Percentiles rank a stretch among this genome's conserved stretches.
Conservation (phyloP, 2,113 vertebrate species). For the Dendrocopos noguchii region DNA sequence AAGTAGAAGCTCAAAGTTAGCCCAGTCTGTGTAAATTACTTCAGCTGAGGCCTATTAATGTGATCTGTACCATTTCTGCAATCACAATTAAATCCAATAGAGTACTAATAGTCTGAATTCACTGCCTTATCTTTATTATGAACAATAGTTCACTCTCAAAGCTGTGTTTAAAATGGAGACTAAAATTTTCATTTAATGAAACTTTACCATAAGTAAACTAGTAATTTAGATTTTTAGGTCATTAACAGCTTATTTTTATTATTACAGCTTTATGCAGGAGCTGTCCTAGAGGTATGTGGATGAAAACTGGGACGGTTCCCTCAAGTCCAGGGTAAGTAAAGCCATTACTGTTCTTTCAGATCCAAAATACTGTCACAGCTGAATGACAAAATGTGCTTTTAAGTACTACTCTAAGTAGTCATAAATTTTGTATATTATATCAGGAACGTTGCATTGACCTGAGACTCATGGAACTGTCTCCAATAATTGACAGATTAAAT, state of each 20-base stretch:
- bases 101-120: not conserved
- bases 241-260: not conserved
- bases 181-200: not conserved
- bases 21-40: not conserved
- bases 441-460: not conserved
- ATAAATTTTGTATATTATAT: not conserved
- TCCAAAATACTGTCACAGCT: not conserved
- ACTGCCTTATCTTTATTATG: not conserved
- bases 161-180: not conserved
- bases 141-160: not conserved
- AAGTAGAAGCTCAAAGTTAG: not conserved
- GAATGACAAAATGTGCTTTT: not conserved
- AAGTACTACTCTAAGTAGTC: not conserved
- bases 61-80: not conserved
- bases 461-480: not conserved
- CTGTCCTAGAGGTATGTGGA: constrained; percentile 98
- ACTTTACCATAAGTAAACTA: not conserved
- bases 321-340: constrained; percentile 96
- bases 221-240: not conserved
- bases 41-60: not conserved
- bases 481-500: not conserved
- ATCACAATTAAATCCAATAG: not conserved
- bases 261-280: constrained; percentile 91
- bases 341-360: not conserved
- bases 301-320: constrained; percentile 99